These are phyloP conservation scores for Antigone vipio DNA, from an alignment of 2,113 vertebrate genomes.

Conservation along the genomic window DNA sequence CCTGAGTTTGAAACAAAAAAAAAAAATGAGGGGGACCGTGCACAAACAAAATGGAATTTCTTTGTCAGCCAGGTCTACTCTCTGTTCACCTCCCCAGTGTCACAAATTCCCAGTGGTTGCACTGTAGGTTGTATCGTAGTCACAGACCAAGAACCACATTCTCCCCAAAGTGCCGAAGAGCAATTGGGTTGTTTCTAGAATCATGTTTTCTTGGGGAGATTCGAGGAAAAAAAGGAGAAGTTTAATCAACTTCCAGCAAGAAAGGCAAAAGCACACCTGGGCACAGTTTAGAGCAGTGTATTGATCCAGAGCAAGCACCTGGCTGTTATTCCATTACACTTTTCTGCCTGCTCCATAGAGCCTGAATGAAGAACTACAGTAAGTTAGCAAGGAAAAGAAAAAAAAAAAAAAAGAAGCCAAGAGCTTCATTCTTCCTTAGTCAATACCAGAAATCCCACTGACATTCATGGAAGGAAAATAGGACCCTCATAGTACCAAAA, in stretches of 20 bases:
- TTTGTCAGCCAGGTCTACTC: neutral
- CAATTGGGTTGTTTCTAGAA: neutral
- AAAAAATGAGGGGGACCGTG: rapidly evolving
- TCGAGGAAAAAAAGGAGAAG: neutral
- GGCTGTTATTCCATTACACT: neutral
- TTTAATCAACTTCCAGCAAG: neutral
- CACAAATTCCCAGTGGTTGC: neutral
- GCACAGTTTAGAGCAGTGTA: neutral
- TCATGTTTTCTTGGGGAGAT: neutral
- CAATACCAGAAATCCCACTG: neutral
- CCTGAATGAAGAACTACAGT: neutral
- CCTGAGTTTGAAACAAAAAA: neutral
- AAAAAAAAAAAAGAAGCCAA: neutral
- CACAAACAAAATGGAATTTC: neutral
- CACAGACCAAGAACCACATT: neutral
- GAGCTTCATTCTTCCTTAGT: neutral
- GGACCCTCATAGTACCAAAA: neutral
- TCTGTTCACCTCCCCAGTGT: neutral
- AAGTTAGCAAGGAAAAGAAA: neutral
- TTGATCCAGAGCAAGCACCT: neutral
- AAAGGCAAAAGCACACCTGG: neutral
- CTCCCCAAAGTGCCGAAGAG: neutral
- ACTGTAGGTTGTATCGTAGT: neutral
- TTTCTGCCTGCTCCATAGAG: neutral
- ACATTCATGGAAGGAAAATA: neutral